Evolutionary conservation across 2,888 invertebrate species (phyloP), one percentile per base, ranked within the genome.

Genomic region (Salpingus planirostris): DNA sequence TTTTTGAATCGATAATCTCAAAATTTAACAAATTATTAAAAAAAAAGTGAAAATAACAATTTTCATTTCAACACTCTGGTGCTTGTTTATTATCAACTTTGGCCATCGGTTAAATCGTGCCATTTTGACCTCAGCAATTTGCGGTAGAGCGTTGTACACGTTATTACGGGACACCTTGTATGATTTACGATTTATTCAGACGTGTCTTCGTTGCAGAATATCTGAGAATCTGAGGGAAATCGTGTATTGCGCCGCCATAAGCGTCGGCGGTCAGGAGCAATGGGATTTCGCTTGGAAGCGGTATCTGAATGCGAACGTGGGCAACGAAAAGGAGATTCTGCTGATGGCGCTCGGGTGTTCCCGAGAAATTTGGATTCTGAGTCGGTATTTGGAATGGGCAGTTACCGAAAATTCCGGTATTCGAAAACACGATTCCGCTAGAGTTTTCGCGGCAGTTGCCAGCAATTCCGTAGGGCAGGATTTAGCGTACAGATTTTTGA

Each of bases 221-320:
- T 80, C 87, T 13, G 83, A 88, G 1, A 89, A 91, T 57, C 61
- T 91, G 21, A 81, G 87, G 27, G 74, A 75, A 13, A 77, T 85
- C 1, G 85, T 92, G 1, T 92, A 91, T 63, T 93, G 93, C 55
- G 80, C 84, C 2, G 91, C 87, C 0, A 78, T 95, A 4, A 73
- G 78, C 33, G 75, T 81, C 6, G 93, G 93, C 1, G 83, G 84
- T 0, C 80, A 84, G 43, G 69, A 73, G 1, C 90, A 91, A 56
- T 95, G 93, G 93, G 76, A 85, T 41, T 93, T 92, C 59, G 81
- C 84, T 1, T 90, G 88, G 78, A 71, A 83, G 26, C 71, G 83
- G 15, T 92, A 86, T 57, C 59, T 74, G 21, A 74, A 73, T 2
- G 77, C 86, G 2, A 80, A 80, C 42, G 80, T 87, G 0, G 87